phyloP scores from a whole-genome alignment of 2,113 vertebrate species.

The Girardinichthys multiradiatus region DNA sequence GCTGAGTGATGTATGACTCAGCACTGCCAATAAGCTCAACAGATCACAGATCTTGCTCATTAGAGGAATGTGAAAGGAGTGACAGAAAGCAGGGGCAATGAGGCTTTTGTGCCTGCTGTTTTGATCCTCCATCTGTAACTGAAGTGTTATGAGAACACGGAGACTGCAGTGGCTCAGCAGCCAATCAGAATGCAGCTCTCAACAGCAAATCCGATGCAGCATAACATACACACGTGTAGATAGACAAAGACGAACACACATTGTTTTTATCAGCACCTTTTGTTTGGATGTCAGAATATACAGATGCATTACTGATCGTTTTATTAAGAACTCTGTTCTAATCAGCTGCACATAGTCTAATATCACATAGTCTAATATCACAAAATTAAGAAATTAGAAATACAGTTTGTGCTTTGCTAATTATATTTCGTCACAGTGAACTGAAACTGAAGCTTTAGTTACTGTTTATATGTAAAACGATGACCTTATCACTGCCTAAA shows the following conservation, averaged over 20 bases:
- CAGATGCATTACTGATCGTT: neutral
- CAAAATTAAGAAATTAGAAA: neutral
- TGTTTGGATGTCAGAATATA: constrained; percentile 15
- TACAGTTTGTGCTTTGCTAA: neutral
- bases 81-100: constrained; percentile 18
- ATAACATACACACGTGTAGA: constrained; percentile 13
- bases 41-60: neutral
- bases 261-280: constrained; percentile 10
- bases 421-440: neutral
- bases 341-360: neutral
- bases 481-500: neutral
- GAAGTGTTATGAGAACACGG: constrained; percentile 52
- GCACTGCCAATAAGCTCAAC: neutral
- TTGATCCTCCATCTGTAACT: constrained; percentile 50
- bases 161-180: constrained; percentile 69
- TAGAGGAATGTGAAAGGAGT: neutral
- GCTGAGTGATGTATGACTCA: neutral
- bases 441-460: neutral
- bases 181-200: constrained; percentile 68
- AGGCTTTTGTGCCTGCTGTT: constrained; percentile 20
- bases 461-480: neutral
- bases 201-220: constrained; percentile 45
- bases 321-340: neutral
- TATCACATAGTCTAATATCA: neutral
- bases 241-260: constrained; percentile 9